Percentiles rank a stretch among this genome's conserved stretches.
phyloP scores from a whole-genome alignment of 2,888 invertebrate species.

The Diploptera punctata region DNA sequence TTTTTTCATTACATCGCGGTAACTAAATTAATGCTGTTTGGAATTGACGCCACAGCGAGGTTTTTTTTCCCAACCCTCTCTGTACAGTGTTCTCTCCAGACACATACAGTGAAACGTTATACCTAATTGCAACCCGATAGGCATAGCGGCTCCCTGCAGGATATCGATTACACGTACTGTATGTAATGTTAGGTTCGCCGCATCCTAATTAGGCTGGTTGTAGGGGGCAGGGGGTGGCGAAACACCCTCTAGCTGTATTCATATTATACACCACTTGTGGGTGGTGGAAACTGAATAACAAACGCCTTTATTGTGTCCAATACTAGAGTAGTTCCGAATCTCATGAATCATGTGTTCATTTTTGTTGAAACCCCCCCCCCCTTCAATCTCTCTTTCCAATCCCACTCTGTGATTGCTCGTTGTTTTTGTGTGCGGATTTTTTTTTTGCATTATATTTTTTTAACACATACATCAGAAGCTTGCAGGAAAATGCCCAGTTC shows the following conservation, averaged over 20 bases:
- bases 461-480: too few relatives aligned
- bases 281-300: constrained; percentile 18
- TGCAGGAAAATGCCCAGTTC: too few relatives aligned
- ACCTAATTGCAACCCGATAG: constrained; percentile 31
- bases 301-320: constrained; percentile 24
- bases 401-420: not conserved
- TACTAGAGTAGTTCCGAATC: constrained; percentile 21
- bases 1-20: constrained; percentile 28
- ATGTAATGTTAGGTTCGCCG: constrained; percentile 28
- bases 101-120: constrained; percentile 26
- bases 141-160: constrained; percentile 6
- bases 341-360: constrained; percentile 25
- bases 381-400: not conserved
- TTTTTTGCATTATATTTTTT: not conserved
- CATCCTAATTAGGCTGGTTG: constrained; percentile 29
- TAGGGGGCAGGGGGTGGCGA: constrained; percentile 4
- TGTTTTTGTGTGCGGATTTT: not conserved
- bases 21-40: constrained; percentile 29
- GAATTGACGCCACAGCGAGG: constrained; percentile 24
- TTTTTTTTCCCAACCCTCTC: constrained; percentile 4
- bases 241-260: constrained; percentile 14
- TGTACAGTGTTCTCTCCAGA: constrained; percentile 13
- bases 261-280: constrained; percentile 24
- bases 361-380: constrained; percentile 11
- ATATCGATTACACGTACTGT: constrained; percentile 25